Conservation (phyloP, 1,140 invertebrate species). For the Apis cerana region DNA sequence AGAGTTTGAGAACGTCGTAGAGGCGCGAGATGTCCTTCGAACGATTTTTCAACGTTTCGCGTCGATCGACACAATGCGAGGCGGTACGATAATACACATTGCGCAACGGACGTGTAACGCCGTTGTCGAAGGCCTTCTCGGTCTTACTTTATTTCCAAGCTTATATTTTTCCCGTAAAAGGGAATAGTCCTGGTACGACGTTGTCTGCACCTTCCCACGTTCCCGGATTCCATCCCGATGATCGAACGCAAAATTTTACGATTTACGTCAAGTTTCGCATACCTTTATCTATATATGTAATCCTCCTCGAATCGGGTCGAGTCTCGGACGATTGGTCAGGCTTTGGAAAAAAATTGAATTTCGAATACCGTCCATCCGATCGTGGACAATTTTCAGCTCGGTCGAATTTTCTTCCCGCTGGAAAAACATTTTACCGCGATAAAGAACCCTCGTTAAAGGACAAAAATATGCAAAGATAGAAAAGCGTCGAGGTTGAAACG, state of each 20-base stretch:
- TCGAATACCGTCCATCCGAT: no score
- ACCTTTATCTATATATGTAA: no score
- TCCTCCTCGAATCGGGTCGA: background rate
- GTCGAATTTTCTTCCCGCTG: background rate
- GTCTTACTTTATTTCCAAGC: conserved; percentile 54
- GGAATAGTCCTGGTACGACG: conserved; percentile 39
- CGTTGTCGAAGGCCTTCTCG: conserved; percentile 36
- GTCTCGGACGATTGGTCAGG: background rate
- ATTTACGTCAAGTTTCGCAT: no score
- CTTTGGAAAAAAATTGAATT: background rate
- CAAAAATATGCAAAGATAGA: background rate
- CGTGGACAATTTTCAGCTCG: no score
- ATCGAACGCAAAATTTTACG: background rate
- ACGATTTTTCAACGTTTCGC: conserved; percentile 27
- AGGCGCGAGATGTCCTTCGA: conserved; percentile 31
- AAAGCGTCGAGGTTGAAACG: background rate
- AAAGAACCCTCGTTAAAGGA: conserved; percentile 2
- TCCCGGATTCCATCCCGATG: conserved; percentile 25
- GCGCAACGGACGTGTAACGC: conserved; percentile 47
- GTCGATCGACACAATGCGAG: conserved; percentile 39
- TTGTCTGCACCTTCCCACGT: conserved; percentile 48
- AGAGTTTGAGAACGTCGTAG: background rate
- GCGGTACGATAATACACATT: conserved; percentile 47
- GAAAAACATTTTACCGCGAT: background rate
- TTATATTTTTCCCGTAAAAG: conserved; percentile 51